phyloP scores from a whole-genome alignment of 2,888 invertebrate genomes.

The Heliconius hortense region DNA sequence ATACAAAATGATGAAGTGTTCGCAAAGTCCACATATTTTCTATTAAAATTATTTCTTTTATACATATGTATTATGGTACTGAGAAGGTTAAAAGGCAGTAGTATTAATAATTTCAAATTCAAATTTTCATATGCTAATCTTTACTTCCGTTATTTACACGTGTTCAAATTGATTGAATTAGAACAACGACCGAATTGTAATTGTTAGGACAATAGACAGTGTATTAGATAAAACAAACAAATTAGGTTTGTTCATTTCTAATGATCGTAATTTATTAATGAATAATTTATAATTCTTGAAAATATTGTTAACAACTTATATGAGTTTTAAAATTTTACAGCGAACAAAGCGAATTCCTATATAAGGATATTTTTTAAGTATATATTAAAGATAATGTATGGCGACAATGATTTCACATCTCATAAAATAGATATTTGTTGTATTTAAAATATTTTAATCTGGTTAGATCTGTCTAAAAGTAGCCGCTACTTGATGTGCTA shows the following conservation, averaged over 20 bases:
- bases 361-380: no score
- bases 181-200: slow-evolving; percentile 33
- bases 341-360: no score
- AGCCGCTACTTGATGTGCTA: no score
- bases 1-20: not conserved
- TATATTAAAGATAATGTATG: no score
- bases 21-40: slow-evolving; percentile 2
- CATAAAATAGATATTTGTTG: no score
- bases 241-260: not conserved
- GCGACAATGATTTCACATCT: no score
- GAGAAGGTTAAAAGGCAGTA: slow-evolving; percentile 8
- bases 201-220: slow-evolving; percentile 29
- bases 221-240: slow-evolving; percentile 22
- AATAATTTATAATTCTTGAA: not conserved
- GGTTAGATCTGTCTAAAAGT: no score
- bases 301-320: no score
- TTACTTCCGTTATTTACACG: slow-evolving; percentile 20
- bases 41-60: not conserved
- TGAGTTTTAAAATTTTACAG: no score
- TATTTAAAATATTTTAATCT: no score
- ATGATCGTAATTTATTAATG: not conserved
- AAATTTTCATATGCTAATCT: slow-evolving; percentile 11
- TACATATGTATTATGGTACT: slow-evolving; percentile 6
- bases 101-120: slow-evolving; percentile 2
- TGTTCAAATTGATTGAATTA: slow-evolving; percentile 19